Evolutionary conservation across 2,888 invertebrate species (phyloP).

Genomic region (Agriopis leucophaearia): DNA sequence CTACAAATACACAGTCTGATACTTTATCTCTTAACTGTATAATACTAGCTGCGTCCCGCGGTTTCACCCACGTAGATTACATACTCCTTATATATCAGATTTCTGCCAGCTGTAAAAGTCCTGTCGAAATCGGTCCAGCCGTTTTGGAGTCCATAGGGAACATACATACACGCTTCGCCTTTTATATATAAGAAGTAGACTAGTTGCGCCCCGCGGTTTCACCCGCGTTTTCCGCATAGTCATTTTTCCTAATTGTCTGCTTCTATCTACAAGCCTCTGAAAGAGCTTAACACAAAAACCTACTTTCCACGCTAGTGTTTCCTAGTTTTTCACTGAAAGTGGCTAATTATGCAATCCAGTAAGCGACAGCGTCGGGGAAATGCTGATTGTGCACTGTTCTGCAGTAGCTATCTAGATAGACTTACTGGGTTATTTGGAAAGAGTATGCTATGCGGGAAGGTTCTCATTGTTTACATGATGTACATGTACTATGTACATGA

Average conservation of each 20-base stretch:
- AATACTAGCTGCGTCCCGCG: no score
- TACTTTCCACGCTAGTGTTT: slow-evolving; percentile 22
- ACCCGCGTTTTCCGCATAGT: neutral
- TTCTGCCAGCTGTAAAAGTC: no score
- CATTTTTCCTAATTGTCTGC: slow-evolving; percentile 1
- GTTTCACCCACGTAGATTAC: no score
- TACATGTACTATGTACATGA: no score
- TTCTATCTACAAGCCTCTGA: neutral
- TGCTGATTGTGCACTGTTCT: slow-evolving; percentile 26
- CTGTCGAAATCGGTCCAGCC: no score
- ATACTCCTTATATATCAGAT: no score
- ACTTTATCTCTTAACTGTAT: no score
- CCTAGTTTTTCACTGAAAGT: slow-evolving; percentile 30
- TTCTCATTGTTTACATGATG: neutral
- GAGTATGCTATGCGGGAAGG: neutral
- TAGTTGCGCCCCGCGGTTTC: no score
- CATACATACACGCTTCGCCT: no score
- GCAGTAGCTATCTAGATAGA: neutral
- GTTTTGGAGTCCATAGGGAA: no score
- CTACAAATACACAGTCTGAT: no score
- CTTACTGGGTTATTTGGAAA: neutral
- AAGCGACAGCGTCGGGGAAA: slow-evolving; percentile 20
- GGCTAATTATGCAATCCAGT: slow-evolving; percentile 39
- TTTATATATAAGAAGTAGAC: no score
- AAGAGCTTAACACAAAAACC: slow-evolving; percentile 34